Conservation (phyloP, 2,113 vertebrate genomes). For the Paratilapia polleni region DNA sequence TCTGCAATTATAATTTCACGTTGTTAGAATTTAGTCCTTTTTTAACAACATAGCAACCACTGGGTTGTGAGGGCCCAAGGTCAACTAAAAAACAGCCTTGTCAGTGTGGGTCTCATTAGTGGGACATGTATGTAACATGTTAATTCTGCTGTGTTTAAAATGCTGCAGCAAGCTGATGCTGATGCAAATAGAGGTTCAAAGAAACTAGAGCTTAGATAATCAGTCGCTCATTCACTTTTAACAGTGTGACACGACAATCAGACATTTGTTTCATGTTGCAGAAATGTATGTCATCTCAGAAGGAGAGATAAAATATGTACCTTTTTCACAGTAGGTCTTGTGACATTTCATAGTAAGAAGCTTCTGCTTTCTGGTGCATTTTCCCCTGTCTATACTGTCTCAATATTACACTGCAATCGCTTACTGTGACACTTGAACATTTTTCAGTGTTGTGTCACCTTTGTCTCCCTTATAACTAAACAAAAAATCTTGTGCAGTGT, state of each 20-base stretch:
- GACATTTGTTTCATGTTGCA: background rate
- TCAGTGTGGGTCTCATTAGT: background rate
- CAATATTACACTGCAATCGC: background rate
- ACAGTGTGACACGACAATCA: background rate
- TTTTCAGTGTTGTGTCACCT: background rate
- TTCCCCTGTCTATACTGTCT: background rate
- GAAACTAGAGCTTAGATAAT: background rate
- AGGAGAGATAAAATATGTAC: background rate
- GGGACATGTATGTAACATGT: background rate
- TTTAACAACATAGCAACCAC: conserved; percentile 6
- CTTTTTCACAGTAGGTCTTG: background rate
- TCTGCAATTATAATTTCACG: conserved; percentile 40
- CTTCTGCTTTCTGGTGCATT: background rate
- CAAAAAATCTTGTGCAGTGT: background rate
- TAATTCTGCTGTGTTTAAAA: background rate
- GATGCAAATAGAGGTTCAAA: background rate
- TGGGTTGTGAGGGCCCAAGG: background rate
- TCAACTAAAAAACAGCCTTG: background rate
- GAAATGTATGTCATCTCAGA: background rate
- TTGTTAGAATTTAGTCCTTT: conserved; percentile 26
- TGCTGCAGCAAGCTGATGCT: background rate
- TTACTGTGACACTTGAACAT: background rate
- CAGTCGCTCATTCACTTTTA: background rate
- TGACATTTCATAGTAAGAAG: conserved; percentile 7
- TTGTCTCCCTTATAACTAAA: background rate